Conservation (phyloP, 2,797 vertebrate genomes). For the Lagorchestes hirsutus region DNA sequence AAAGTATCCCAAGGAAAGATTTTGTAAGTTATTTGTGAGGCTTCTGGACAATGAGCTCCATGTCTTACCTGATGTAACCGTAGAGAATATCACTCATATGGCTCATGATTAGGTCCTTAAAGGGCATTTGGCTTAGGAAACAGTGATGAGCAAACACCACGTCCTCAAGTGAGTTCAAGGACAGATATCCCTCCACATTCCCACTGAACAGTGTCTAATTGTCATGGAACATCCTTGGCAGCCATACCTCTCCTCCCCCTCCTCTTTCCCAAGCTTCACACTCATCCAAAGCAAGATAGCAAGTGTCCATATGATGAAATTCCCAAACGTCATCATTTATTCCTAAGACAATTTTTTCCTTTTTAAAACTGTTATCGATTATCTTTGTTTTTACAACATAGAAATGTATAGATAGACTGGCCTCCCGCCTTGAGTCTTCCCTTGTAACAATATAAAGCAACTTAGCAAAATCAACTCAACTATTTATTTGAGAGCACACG, state of each 20-base stretch:
- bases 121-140: neutral
- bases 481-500: neutral
- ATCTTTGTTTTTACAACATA: neutral
- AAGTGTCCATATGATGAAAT: neutral
- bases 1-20: neutral
- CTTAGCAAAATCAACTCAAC: neutral
- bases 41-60: neutral
- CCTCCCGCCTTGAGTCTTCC: neutral
- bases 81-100: neutral
- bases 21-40: neutral
- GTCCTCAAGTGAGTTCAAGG: neutral
- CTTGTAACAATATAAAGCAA: neutral
- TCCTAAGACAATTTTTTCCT: constrained; percentile 54
- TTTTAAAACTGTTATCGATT: neutral
- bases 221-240: neutral
- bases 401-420: neutral
- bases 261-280: neutral
- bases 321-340: neutral
- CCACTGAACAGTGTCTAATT: neutral
- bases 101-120: neutral
- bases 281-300: neutral
- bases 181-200: neutral
- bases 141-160: neutral
- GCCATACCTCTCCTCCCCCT: neutral
- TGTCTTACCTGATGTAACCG: too few relatives aligned